Evolutionary conservation across 1,140 invertebrate genomes (phyloP).

Genomic region (Drosophila kepulauana): DNA sequence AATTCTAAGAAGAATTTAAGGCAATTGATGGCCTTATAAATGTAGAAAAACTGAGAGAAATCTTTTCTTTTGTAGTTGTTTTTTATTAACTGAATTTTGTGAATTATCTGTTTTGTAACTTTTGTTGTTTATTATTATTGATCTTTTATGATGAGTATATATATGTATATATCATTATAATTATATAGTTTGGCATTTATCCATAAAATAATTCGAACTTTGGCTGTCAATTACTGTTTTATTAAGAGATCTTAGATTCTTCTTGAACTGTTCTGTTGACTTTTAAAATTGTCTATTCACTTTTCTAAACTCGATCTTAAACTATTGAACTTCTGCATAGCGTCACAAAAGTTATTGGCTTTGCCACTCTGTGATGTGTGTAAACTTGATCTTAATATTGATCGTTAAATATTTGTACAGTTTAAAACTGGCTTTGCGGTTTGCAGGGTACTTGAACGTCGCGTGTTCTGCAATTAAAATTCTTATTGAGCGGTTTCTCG

Average conservation of each 20-base stretch:
- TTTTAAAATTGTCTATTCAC: not conserved
- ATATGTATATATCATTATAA: no score
- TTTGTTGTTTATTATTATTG: not conserved
- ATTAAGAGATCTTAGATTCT: not conserved
- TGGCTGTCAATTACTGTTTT: no score
- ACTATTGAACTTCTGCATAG: not conserved
- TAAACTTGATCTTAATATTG: slow-evolving; percentile 1
- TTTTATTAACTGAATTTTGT: no score
- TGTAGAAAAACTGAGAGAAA: no score
- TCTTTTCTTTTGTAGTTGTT: no score
- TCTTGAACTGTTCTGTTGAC: not conserved
- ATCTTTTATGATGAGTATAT: no score
- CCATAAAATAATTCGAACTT: not conserved
- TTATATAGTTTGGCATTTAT: not conserved
- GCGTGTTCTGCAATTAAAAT: slow-evolving; percentile 42
- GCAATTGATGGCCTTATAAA: no score
- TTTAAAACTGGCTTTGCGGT: not conserved
- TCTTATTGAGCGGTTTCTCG: slow-evolving; percentile 55
- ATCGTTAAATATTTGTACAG: not conserved
- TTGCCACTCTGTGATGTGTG: not conserved
- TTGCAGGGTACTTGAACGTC: slow-evolving; percentile 39
- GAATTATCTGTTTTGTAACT: no score
- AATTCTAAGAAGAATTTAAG: no score
- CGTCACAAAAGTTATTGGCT: not conserved
- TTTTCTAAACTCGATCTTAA: not conserved